Percentiles rank a stretch among this genome's conserved stretches.
Conservation (phyloP, 2,113 vertebrate species). For the Coreoperca whiteheadi region DNA sequence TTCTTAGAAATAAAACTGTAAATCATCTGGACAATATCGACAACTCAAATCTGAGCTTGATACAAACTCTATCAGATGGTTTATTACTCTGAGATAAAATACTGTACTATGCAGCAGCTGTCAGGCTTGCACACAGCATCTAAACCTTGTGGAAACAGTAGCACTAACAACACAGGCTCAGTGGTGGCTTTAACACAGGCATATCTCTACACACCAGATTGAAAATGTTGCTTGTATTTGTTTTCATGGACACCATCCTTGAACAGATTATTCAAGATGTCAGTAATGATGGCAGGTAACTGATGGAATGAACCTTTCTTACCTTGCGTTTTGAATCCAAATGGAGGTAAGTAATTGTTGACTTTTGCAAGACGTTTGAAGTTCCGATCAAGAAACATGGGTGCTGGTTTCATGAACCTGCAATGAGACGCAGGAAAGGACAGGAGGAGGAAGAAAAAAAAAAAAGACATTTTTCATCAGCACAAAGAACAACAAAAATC, state of each 20-base stretch:
- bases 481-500: background rate
- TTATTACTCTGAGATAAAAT: conserved; percentile 1
- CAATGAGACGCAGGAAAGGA: conserved; percentile 14
- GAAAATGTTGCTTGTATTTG: background rate
- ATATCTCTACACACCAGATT: background rate
- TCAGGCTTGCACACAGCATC: background rate
- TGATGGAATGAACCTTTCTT: conserved; percentile 49
- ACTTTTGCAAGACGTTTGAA: conserved; percentile 81
- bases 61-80: background rate
- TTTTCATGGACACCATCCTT: background rate
- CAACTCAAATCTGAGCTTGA: conserved; percentile 6
- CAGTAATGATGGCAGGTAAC: background rate
- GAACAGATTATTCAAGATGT: background rate
- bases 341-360: conserved; percentile 82
- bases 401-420: conserved; percentile 81
- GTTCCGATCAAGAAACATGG: conserved; percentile 86
- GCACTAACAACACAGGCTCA: background rate
- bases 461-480: background rate
- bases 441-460: background rate
- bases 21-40: background rate
- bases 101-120: background rate
- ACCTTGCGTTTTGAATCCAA: conserved; percentile 87
- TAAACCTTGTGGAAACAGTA: background rate
- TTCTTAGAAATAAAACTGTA: background rate
- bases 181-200: background rate